Evolutionary conservation across 1,140 invertebrate species (phyloP).

Genomic region (Sitodiplosis mosellana): DNA sequence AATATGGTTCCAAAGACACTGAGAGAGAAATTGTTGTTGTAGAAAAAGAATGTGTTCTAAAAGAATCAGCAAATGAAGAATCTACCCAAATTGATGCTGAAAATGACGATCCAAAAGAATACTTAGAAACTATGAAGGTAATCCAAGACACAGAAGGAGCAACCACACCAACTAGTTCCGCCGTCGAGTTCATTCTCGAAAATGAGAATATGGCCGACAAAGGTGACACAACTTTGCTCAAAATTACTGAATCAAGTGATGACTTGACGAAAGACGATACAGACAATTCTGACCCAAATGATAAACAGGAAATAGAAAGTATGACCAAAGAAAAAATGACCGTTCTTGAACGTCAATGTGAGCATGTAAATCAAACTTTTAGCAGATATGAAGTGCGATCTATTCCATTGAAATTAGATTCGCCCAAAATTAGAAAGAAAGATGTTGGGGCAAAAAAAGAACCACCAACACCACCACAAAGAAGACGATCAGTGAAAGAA

Average conservation of each 20-base stretch:
- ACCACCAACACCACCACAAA: slow-evolving; percentile 6
- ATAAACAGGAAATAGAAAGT: too few relatives aligned
- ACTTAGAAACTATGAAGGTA: too few relatives aligned
- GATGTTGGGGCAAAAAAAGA: not conserved
- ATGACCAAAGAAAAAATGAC: too few relatives aligned
- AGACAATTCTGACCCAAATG: too few relatives aligned
- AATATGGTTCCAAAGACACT: not conserved
- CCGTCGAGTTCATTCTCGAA: not conserved
- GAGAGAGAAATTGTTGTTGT: not conserved
- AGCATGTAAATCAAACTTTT: not conserved
- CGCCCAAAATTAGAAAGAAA: not conserved
- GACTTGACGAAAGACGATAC: not conserved
- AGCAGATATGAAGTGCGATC: not conserved
- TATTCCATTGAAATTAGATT: not conserved
- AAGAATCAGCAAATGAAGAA: not conserved
- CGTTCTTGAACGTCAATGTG: too few relatives aligned
- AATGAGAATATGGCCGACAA: not conserved
- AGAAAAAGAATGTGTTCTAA: not conserved
- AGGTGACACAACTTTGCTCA: not conserved
- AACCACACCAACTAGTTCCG: not conserved
- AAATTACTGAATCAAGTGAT: slow-evolving; percentile 3
- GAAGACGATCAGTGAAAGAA: slow-evolving; percentile 18
- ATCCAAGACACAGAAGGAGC: too few relatives aligned
- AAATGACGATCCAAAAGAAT: not conserved
- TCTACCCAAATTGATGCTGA: not conserved